phyloP scores from a whole-genome alignment of 2,113 vertebrate genomes.

The Catagonus wagneri region DNA sequence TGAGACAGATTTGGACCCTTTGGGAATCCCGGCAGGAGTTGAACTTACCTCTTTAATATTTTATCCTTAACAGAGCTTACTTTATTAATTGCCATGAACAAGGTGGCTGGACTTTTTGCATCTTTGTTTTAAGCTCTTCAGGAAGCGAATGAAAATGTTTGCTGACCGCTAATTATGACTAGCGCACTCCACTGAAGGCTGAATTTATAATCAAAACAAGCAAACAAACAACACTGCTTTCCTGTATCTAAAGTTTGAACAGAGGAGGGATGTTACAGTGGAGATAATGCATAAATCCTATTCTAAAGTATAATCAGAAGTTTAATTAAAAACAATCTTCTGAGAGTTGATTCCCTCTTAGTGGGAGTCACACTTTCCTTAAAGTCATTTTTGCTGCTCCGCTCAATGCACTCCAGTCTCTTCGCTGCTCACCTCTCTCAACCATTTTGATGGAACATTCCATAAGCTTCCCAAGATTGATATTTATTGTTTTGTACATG shows the following conservation, averaged over 20 bases:
- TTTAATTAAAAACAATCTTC: neutral
- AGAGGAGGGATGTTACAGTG: neutral
- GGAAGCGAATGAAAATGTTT: neutral
- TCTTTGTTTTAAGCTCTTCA: neutral
- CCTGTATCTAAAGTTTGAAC: neutral
- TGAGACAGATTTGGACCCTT: neutral
- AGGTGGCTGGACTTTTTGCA: neutral
- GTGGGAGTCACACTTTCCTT: neutral
- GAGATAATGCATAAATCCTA: neutral
- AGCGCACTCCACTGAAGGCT: neutral
- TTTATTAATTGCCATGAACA: neutral
- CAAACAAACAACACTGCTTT: neutral
- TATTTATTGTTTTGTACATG: neutral
- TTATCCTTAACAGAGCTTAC: neutral
- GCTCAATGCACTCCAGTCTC: fast-evolving
- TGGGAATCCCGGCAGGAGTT: neutral
- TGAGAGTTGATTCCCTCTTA: neutral
- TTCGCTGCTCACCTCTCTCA: neutral
- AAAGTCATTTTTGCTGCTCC: neutral
- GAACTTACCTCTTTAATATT: neutral
- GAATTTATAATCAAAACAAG: conserved; percentile 33
- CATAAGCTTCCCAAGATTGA: fast-evolving
- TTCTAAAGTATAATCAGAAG: neutral
- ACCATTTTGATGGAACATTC: neutral
- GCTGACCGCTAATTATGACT: neutral